Evolutionary conservation across 2,113 vertebrate genomes (phyloP).

Genomic region (Petromus typicus): DNA sequence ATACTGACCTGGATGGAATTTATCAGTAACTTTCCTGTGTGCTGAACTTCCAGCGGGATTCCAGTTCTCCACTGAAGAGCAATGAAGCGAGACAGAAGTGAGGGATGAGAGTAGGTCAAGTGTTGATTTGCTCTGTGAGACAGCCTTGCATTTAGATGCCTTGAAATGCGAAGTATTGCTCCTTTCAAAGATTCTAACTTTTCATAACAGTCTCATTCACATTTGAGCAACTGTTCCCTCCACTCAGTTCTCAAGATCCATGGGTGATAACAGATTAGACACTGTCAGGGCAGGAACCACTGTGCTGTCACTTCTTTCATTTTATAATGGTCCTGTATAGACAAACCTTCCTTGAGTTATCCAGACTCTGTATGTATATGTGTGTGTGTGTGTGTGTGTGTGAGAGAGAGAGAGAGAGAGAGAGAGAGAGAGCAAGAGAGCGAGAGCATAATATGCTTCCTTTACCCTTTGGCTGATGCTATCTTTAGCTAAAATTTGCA

Average conservation of each 20-base stretch:
- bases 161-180: background rate
- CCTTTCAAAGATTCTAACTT: background rate
- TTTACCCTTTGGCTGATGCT: background rate
- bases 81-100: background rate
- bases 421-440: no score
- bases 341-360: background rate
- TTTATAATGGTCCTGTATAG: background rate
- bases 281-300: background rate
- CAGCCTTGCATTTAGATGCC: background rate
- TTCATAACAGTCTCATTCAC: background rate
- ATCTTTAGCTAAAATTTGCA: background rate
- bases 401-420: no score
- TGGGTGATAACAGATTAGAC: background rate
- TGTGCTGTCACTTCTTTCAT: background rate
- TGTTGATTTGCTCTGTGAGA: background rate
- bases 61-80: background rate
- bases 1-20: background rate
- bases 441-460: background rate
- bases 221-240: background rate
- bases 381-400: background rate
- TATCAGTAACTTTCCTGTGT: background rate
- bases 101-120: background rate
- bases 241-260: background rate
- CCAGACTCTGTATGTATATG: background rate
- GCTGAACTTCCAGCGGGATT: background rate